Conservation (phyloP, 2,797 vertebrate species). For the Eulemur mongoz region DNA sequence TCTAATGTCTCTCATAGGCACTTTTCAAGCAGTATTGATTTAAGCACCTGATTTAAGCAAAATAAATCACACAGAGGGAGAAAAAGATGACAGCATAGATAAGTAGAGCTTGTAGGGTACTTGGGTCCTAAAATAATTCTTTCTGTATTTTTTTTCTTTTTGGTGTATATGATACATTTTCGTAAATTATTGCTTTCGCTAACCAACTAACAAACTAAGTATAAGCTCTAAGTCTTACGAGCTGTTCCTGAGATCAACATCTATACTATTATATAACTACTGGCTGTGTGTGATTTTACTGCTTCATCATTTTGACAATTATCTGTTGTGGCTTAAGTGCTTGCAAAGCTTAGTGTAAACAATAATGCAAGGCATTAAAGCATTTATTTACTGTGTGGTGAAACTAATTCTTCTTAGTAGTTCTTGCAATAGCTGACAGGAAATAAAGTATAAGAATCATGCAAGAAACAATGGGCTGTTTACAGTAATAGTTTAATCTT, state of each 20-base stretch:
- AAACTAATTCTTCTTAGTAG: slow-evolving; percentile 59
- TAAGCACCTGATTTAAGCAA: not conserved
- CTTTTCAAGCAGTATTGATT: not conserved
- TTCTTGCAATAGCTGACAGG: slow-evolving; percentile 48
- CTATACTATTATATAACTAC: slow-evolving; percentile 54
- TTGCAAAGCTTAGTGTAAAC: slow-evolving; percentile 71
- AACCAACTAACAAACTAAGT: slow-evolving; percentile 28
- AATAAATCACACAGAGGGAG: slow-evolving; percentile 16
- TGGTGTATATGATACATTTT: slow-evolving; percentile 65
- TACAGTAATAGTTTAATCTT: slow-evolving; percentile 61
- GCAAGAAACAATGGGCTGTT: slow-evolving; percentile 42
- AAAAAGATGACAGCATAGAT: slow-evolving; percentile 13
- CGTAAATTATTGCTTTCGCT: slow-evolving; percentile 60
- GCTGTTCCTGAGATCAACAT: slow-evolving; percentile 48
- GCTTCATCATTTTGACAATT: slow-evolving; percentile 71
- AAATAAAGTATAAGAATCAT: slow-evolving; percentile 61
- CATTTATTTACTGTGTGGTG: not conserved
- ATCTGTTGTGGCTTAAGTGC: slow-evolving; percentile 69
- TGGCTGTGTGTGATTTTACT: slow-evolving; percentile 60
- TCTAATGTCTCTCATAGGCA: not conserved
- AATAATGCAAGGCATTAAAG: slow-evolving; percentile 50
- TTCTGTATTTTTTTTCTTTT: slow-evolving; percentile 29
- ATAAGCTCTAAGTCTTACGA: slow-evolving; percentile 61
- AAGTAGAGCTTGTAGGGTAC: not conserved
- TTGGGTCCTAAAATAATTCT: slow-evolving; percentile 37